Percentiles rank a stretch among this genome's conserved stretches.
Evolutionary conservation across 2,888 invertebrate genomes (phyloP).

Genomic region (Caenorhabditis drosophilae): DNA sequence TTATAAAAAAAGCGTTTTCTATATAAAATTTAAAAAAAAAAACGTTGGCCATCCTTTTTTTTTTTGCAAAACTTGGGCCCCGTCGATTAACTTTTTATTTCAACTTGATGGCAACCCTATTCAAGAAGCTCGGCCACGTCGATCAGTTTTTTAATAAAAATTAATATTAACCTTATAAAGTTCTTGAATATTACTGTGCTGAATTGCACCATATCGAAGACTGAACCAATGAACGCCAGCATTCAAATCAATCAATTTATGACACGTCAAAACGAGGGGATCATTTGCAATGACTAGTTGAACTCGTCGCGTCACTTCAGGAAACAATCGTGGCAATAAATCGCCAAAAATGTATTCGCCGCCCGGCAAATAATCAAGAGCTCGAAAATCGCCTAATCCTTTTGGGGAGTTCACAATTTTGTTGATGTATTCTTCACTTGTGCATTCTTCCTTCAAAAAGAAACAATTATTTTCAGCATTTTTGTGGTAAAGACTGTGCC

Average conservation of each 20-base stretch:
- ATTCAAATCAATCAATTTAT: conserved; percentile 28
- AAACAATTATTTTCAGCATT: neutral
- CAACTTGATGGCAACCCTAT: no score
- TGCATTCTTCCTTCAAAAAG: conserved; percentile 20
- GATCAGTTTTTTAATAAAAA: no score
- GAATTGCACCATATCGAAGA: conserved; percentile 16
- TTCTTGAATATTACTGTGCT: conserved; percentile 10
- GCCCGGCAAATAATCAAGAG: conserved; percentile 42
- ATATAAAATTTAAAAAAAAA: no score
- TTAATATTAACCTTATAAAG: conserved; percentile 8
- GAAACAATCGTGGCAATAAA: conserved; percentile 38
- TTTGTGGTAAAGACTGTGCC: neutral
- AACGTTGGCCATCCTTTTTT: no score
- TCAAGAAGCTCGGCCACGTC: no score
- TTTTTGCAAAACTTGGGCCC: no score
- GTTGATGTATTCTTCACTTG: conserved; percentile 15
- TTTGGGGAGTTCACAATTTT: conserved; percentile 27
- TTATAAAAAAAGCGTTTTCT: no score
- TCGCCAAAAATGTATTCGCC: conserved; percentile 49
- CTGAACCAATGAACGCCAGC: conserved; percentile 46
- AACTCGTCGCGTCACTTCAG: conserved; percentile 37
- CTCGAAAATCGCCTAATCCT: conserved; percentile 35
- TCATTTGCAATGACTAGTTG: conserved; percentile 34
- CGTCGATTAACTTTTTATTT: no score
- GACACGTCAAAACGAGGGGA: conserved; percentile 39